Base-by-base conservation (phyloP, 2,797 vertebrate genomes). In the Petrocephalus schoutedeni region DNA sequence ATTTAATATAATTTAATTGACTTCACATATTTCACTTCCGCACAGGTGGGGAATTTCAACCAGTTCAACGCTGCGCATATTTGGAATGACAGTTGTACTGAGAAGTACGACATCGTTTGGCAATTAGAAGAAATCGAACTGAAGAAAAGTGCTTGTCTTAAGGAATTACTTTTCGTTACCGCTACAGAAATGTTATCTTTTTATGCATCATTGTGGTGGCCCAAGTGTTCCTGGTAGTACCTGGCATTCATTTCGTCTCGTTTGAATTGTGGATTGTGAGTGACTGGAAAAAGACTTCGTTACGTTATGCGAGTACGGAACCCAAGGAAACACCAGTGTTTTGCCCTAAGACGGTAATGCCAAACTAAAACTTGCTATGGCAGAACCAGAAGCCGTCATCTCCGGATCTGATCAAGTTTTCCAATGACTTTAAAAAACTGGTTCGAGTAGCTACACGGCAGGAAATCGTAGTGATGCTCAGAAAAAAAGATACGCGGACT, bases 401-500 rank as follows among this genome's bases (percentile, higher is more conserved):
- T 0, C 14, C 53, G 54, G 28, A 23, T n/a, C 45, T 51, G 19
- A 83, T 54, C 80, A 83, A 83, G 80, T 54, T 51, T 83, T 83
- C 7, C 45, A 77, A n/a, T 83, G 49, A 83, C 23, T 84, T 10
- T 8, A 80, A 10, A 59, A 61, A 49, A 61, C 14, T 49, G n/a
- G 41, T 23, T 83, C 12, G 14, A 36, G 12, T 10, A 41, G 23
- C 21, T 54, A 19, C 28, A 32, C 23, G 57, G 23, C 45, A 8
- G 64, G 67, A 58, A 88, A 45, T 61, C 74, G 41, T 14, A 59
- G 74, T 87, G 51, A 87, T 87, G 87, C 45, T 49, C 36, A 36
- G 41, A 59, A 84, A 87, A 87, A 87, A 59, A 87, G 82, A 51
- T 28, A 36, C 41, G 71, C 16, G 71, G 71, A 77, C 71, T 77